Conservation (phyloP, 2,888 invertebrate genomes). For the Eumacrocentrus americanus region DNA sequence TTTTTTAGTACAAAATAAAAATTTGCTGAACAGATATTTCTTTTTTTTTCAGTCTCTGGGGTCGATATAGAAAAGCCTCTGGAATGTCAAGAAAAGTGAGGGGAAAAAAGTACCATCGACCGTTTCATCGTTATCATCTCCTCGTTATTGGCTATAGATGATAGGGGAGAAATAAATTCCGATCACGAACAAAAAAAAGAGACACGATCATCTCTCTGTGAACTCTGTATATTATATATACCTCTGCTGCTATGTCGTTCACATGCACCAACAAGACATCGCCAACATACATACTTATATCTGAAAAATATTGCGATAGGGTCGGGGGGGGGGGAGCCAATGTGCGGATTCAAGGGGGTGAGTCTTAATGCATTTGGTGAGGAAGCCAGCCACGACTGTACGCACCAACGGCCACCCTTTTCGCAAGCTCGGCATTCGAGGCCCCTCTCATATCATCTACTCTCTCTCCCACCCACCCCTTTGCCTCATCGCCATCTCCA, state of each 20-base stretch:
- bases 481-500: slow-evolving; percentile 10
- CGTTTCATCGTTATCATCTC: neutral
- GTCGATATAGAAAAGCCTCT: neutral
- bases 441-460: slow-evolving; percentile 4
- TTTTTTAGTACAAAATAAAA: too few species aligned
- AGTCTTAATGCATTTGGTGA: slow-evolving; percentile 60
- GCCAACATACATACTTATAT: too few species aligned
- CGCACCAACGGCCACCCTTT: slow-evolving; percentile 62
- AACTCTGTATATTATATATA: slow-evolving; percentile 3
- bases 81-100: neutral
- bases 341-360: slow-evolving; percentile 37
- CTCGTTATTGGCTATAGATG: neutral
- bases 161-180: neutral
- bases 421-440: slow-evolving; percentile 59
- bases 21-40: too few species aligned
- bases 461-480: slow-evolving; percentile 5
- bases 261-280: too few species aligned
- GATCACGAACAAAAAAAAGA: neutral
- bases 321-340: neutral
- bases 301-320: slow-evolving; percentile 26
- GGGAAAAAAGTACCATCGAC: neutral
- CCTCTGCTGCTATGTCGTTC: neutral
- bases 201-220: slow-evolving; percentile 1
- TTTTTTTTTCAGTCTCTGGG: neutral
- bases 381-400: slow-evolving; percentile 42